phyloP scores from a whole-genome alignment of 2,113 vertebrate genomes.

The Ictalurus furcatus region DNA sequence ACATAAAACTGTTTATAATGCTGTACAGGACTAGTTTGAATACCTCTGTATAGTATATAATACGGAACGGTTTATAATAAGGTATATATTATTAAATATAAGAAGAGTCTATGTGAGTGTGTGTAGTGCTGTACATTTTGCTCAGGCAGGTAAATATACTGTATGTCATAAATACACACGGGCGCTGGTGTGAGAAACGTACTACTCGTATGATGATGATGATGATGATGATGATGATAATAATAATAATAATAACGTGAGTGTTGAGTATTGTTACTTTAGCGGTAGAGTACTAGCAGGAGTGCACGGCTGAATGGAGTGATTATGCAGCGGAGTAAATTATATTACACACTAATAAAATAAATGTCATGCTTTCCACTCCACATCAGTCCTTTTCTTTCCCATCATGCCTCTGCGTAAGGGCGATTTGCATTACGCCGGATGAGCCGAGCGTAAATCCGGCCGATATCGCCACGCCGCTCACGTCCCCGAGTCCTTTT shows the following conservation, averaged over 20 bases:
- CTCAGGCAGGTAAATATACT: too few relatives aligned
- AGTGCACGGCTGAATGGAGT: neutral
- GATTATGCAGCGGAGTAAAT: slow-evolving; percentile 21
- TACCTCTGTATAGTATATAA: too few relatives aligned
- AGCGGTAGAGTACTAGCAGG: neutral
- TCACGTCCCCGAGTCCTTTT: slow-evolving; percentile 56
- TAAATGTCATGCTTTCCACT: slow-evolving; percentile 23
- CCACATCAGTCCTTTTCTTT: neutral
- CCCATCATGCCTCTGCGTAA: slow-evolving; percentile 3
- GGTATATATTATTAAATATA: too few relatives aligned
- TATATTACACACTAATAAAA: slow-evolving; percentile 41
- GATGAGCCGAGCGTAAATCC: slow-evolving; percentile 44
- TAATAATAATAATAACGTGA: neutral
- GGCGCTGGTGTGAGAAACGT: neutral
- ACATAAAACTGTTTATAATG: too few relatives aligned
- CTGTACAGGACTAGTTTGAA: too few relatives aligned
- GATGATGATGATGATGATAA: neutral
- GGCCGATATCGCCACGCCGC: slow-evolving; percentile 65
- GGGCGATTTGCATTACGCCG: slow-evolving; percentile 39
- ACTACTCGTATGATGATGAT: too few relatives aligned
- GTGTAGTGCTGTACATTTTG: too few relatives aligned
- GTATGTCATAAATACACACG: neutral
- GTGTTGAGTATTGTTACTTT: neutral
- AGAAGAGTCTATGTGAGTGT: too few relatives aligned
- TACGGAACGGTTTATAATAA: too few relatives aligned